Evolutionary conservation across 2,888 invertebrate genomes (phyloP).

Genomic region (Hipparchia semele): DNA sequence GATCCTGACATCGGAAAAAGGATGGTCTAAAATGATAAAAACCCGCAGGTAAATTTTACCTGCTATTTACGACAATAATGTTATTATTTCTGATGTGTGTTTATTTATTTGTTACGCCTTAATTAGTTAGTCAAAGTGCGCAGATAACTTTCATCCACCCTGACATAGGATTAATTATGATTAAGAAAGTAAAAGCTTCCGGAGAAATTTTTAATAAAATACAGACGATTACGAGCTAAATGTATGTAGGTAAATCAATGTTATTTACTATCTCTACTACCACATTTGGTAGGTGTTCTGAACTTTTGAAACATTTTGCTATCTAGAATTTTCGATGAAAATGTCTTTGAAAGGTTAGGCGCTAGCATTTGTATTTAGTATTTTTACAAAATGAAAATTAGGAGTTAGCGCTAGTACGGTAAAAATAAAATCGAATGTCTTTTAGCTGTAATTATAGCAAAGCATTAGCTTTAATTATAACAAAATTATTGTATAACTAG

Average conservation of each 20-base stretch:
- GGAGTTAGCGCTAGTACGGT: not conserved
- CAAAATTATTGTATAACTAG: not conserved
- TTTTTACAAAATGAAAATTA: slow-evolving; percentile 12
- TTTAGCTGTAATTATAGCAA: not conserved
- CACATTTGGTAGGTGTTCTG: not conserved
- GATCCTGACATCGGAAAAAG: not conserved
- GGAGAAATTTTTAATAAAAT: too few relatives aligned
- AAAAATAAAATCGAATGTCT: slow-evolving; percentile 1
- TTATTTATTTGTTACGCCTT: not conserved
- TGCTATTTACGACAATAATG: too few relatives aligned
- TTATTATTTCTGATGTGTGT: too few relatives aligned
- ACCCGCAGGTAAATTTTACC: not conserved
- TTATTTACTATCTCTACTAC: not conserved
- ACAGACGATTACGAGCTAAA: too few relatives aligned
- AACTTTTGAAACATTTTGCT: not conserved
- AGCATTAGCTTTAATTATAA: not conserved
- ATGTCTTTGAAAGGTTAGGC: slow-evolving; percentile 19
- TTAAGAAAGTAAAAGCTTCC: too few relatives aligned
- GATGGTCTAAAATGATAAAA: not conserved
- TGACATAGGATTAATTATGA: too few relatives aligned
- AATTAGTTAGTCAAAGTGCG: not conserved
- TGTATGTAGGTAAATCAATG: too few relatives aligned
- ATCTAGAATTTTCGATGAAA: slow-evolving; percentile 21
- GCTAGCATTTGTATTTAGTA: slow-evolving; percentile 21
- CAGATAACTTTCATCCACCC: too few relatives aligned